Conservation (phyloP, 2,888 invertebrate species). For the Lasioglossum leucozonium region DNA sequence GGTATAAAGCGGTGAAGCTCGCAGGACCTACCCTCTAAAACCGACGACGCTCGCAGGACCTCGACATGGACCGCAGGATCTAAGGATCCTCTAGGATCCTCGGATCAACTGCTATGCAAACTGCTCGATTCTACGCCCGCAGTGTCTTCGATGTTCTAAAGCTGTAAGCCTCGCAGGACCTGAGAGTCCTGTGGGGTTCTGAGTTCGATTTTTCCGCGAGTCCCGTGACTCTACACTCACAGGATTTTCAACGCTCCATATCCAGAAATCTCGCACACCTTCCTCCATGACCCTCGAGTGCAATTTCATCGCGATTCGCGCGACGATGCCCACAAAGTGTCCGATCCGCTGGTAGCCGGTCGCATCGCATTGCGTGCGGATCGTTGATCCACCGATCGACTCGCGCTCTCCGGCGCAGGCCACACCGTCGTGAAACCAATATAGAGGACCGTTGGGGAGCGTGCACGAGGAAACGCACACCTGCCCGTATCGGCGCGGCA, state of each 20-base stretch:
- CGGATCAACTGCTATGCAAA: neutral
- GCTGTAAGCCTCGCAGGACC: no score
- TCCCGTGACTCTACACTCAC: constrained; percentile 60
- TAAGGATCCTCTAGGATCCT: neutral
- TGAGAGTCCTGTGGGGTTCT: no score
- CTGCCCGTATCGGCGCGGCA: constrained; percentile 14
- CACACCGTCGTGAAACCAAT: constrained; percentile 5
- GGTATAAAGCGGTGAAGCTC: no score
- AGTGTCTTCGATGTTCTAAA: neutral
- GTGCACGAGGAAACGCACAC: constrained; percentile 38
- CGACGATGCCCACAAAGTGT: neutral
- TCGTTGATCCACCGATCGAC: neutral
- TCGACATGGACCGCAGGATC: neutral
- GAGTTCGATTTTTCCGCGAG: constrained; percentile 44
- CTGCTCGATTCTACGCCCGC: neutral
- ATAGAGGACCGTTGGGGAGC: constrained; percentile 10
- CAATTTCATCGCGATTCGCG: neutral
- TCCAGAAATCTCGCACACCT: no score
- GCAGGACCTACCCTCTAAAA: no score
- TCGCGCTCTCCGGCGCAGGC: neutral
- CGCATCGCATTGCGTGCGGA: neutral
- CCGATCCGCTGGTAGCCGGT: neutral
- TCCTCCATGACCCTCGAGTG: neutral
- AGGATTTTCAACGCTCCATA: constrained; percentile 57
- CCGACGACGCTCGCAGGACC: no score